Evolutionary conservation across 2,113 vertebrate species (phyloP), one percentile per base, ranked within the genome.

Genomic region (Prolemur simus): DNA sequence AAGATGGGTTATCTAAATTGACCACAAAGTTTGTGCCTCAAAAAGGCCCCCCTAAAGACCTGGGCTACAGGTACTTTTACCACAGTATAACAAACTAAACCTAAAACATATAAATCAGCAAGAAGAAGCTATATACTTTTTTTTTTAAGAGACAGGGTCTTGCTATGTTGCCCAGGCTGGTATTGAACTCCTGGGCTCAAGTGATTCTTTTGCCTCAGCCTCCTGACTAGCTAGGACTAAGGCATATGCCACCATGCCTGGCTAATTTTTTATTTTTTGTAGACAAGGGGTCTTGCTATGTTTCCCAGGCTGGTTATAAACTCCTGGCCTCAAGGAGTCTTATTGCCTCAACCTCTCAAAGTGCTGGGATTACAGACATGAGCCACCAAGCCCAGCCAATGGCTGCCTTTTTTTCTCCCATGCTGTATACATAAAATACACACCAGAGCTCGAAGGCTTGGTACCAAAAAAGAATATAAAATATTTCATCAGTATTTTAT

Each of bases 51-150:
- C 99, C 99, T 78, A 99, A 99, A 99, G 99, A 99, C 98, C 99
- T 99, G 98, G 99, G 99, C 97, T 99, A 99, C 98, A 98, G 99
- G 98, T 99, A 99, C 98, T 99, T 99, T 99, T 99, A 99, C 97
- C 99, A 98, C 95, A 99, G 99, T 97, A 99, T 99, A 98, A 98
- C 99, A 71, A 99, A 99, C 98, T 99, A 99, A 98, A 97, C 97
- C 98, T 97, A 94, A 97, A 60, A 89, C 23, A 49, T 54, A 1
- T 39, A 83, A 66, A 39, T 69, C 96, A 97, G 98, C 98, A 47
- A 97, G 98, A 98, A 98, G 97, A 98, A 99, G 98, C 98, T 96
- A 97, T 98, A 98, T 91, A 98, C 98, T 98, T 98, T 98, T 71
- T 68, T 37, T 37, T 60, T 63, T 29, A 63, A 63, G 60, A 63